Evolutionary conservation across 2,113 vertebrate species (phyloP), one percentile per base, ranked within the genome.

Genomic region (Lanius ludovicianus): DNA sequence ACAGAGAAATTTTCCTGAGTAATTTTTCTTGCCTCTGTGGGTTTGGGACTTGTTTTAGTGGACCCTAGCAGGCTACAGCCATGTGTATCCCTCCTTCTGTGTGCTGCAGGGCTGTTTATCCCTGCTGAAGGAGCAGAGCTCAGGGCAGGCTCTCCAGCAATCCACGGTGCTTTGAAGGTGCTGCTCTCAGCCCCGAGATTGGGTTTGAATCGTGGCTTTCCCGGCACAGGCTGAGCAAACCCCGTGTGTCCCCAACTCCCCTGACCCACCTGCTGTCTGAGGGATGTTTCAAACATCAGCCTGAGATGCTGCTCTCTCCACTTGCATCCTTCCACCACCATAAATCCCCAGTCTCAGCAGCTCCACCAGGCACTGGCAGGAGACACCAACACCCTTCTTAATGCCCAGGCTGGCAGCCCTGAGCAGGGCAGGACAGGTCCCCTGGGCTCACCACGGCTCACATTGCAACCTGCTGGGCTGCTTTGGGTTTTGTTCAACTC

Each of bases 371-470:
- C 35, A 5, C 55, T 46, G 80, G 28, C 53, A 41, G 67, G 22
- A 67, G 74, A 44, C 50, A 31, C 37, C 13, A 33, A 9, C 4
- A 4, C 2, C 0, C 42, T 46, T 5, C 14, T 25, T 35, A 62
- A 3, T 0, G 1, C 39, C 13, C 0, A 0, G 42, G 42, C 53
- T 55, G 71, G 68, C 81, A 75, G 28, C 57, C 52, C 41, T 4
- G 13, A 16, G 49, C 64, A 78, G 82, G 59, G 77, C 22, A 84
- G 85, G 65, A 69, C 68, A 35, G 30, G 7, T 12, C 9, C 23
- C 35, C 50, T 0, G 0, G 21, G 77, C 77, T 87, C 21, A 0
- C 59, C 10, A 0, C 0, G 13, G 59, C 85, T 76, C 39, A 3
- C 39, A 67, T 49, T n/a, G n/a, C 73, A 73, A 55, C 84, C 81